phyloP scores from a whole-genome alignment of 2,113 vertebrate genomes.

The Phyllostomus discolor region DNA sequence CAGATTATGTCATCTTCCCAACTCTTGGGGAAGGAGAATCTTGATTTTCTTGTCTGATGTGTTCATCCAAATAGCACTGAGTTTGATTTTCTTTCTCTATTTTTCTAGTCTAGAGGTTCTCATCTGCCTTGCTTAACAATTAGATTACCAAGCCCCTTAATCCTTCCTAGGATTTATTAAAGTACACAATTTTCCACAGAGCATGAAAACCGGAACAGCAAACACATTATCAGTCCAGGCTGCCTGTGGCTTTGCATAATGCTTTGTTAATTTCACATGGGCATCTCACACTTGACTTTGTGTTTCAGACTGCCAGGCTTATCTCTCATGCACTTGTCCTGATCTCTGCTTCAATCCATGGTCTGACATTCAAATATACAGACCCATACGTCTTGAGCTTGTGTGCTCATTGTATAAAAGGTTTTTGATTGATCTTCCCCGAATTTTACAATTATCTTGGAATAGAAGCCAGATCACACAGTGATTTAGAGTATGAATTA shows the following conservation, averaged over 20 bases:
- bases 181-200: not conserved
- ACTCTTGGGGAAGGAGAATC: not conserved
- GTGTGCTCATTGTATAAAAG: not conserved
- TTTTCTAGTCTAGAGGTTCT: not conserved
- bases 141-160: not conserved
- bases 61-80: not conserved
- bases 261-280: not conserved
- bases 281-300: not conserved
- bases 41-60: not conserved
- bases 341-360: not conserved
- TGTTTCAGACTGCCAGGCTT: not conserved
- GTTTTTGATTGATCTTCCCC: not conserved
- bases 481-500: too few species aligned
- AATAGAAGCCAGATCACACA: not conserved
- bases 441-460: not conserved
- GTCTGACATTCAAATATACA: not conserved
- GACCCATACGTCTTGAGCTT: not conserved
- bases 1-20: not conserved
- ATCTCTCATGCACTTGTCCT: not conserved
- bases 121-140: not conserved
- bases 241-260: not conserved
- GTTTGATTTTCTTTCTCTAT: not conserved
- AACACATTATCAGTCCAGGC: not conserved
- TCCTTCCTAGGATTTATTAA: not conserved
- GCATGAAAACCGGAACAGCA: not conserved